These are phyloP conservation scores for Suillia variegata DNA, from an alignment of 2,888 invertebrate species.

Conservation along the genomic window DNA sequence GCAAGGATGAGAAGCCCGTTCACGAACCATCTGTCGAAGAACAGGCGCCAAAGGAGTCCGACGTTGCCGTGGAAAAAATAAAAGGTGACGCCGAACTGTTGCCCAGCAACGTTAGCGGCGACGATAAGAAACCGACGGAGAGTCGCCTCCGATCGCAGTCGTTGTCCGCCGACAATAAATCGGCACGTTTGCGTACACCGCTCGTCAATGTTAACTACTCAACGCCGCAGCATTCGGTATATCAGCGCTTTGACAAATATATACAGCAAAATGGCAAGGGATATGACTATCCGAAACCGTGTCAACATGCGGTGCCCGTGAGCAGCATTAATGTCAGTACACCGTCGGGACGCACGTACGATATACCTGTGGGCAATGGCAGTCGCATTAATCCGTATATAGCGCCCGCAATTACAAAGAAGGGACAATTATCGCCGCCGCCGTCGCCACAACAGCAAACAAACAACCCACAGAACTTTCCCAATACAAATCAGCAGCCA, in stretches of 20 bases:
- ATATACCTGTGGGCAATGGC: slow-evolving; percentile 50
- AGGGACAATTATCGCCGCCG: slow-evolving; percentile 36
- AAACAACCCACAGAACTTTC: neutral
- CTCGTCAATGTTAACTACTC: slow-evolving; percentile 47
- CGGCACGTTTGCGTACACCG: slow-evolving; percentile 39
- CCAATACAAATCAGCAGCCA: slow-evolving; percentile 17
- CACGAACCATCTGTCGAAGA: slow-evolving; percentile 19
- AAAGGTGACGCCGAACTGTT: slow-evolving; percentile 56
- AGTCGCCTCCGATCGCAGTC: slow-evolving; percentile 43
- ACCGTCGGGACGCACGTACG: slow-evolving; percentile 50
- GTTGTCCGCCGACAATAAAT: slow-evolving; percentile 22
- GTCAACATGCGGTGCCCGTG: slow-evolving; percentile 28
- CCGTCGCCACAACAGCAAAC: slow-evolving; percentile 1
- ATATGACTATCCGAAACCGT: slow-evolving; percentile 46
- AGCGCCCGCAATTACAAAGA: slow-evolving; percentile 50
- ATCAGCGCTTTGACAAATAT: slow-evolving; percentile 48
- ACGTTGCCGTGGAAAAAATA: slow-evolving; percentile 50
- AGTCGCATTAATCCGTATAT: slow-evolving; percentile 50
- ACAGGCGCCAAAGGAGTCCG: slow-evolving; percentile 28
- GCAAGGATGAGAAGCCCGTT: slow-evolving; percentile 21
- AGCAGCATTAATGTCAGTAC: slow-evolving; percentile 49
- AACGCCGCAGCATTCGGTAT: slow-evolving; percentile 44
- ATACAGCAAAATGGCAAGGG: slow-evolving; percentile 41
- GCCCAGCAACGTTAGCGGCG: slow-evolving; percentile 37
- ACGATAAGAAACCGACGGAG: slow-evolving; percentile 37